These are phyloP conservation scores for Phymorhynchus buccinoides DNA, from an alignment of 1,140 invertebrate species.

Conservation along the genomic window DNA sequence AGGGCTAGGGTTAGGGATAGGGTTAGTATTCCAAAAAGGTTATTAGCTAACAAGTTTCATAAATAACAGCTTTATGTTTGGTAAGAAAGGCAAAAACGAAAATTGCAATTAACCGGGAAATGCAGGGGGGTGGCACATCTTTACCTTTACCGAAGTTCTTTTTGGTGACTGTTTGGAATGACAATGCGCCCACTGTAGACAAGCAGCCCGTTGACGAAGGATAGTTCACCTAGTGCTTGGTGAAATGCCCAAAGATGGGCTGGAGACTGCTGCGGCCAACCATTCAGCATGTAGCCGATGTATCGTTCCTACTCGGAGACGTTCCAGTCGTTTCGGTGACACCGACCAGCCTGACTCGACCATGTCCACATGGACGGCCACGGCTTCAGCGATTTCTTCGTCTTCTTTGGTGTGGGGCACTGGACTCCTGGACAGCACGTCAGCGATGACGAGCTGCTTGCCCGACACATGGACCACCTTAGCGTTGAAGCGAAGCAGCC, in stretches of 20 bases:
- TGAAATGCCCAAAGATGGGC: neutral
- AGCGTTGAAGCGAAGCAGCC: conserved; percentile 42
- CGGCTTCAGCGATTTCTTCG: neutral
- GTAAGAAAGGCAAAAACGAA: too few relatives aligned
- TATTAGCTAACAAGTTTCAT: too few relatives aligned
- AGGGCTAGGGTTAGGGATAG: too few relatives aligned
- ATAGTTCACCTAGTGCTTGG: conserved; percentile 21
- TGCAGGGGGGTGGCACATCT: too few relatives aligned
- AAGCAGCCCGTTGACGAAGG: neutral
- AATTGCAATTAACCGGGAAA: too few relatives aligned
- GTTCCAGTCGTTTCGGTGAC: neutral
- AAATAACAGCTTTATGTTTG: too few relatives aligned
- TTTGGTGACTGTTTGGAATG: conserved; percentile 38
- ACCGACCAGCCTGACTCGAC: conserved; percentile 1
- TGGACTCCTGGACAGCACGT: conserved; percentile 48
- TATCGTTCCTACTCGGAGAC: neutral
- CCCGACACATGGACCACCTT: conserved; percentile 46
- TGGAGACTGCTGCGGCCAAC: conserved; percentile 22
- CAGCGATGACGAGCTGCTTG: conserved; percentile 47
- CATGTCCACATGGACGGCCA: neutral
- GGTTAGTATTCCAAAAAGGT: too few relatives aligned
- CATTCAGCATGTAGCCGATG: conserved; percentile 23
- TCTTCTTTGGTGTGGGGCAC: conserved; percentile 6
- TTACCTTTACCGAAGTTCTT: too few relatives aligned
- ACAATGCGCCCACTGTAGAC: conserved; percentile 36